Evolutionary conservation across 2,888 invertebrate species (phyloP), one percentile per base, ranked within the genome.

Genomic region (Meliscaeva auricollis): DNA sequence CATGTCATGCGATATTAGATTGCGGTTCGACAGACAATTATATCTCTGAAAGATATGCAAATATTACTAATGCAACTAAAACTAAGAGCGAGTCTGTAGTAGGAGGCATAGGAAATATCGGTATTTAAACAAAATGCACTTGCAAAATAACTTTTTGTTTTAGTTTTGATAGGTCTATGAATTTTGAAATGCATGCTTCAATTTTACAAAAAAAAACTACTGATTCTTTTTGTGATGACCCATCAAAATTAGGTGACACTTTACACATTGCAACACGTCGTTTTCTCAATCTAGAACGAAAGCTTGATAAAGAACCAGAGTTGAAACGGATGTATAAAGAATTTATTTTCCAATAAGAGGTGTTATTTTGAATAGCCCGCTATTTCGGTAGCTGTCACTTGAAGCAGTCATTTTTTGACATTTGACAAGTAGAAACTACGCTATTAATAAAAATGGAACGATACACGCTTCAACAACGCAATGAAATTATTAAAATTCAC

Each of bases 91-190:
- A 30, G 4, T 15, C 56, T 9, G 1, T 32, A 15, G 15, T 56
- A 32, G 56, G 30, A 32, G 56, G 56, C n/a, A 56, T 56, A 32
- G 56, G 56, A 56, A 56, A 17, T 17, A 56, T 56, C 11, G 56
- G 56, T 56, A 9, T 52, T 52, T 68, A 38, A 26, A 17, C 52
- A 9, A 22, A 38, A 13, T 50, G 68, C 9, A 22, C n/a, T n/a
- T 68, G 50, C n/a, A 68, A 68, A 46, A 32, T 64, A 64, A 62
- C 44, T 48, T 64, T 32, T 3, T 17, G 30, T 15, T 64, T 46
- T 9, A 4, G 46, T 9, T 46, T 30, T 6, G 30, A 46, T 6
- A 15, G 17, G 5, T 64, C 62, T 30, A 46, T 30, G 26, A 6
- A 8, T 26, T 46, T 46, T 15, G 46, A 15, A 30, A 62, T 26